phyloP scores from a whole-genome alignment of 2,113 vertebrate genomes.

The Lasiurus cinereus region DNA sequence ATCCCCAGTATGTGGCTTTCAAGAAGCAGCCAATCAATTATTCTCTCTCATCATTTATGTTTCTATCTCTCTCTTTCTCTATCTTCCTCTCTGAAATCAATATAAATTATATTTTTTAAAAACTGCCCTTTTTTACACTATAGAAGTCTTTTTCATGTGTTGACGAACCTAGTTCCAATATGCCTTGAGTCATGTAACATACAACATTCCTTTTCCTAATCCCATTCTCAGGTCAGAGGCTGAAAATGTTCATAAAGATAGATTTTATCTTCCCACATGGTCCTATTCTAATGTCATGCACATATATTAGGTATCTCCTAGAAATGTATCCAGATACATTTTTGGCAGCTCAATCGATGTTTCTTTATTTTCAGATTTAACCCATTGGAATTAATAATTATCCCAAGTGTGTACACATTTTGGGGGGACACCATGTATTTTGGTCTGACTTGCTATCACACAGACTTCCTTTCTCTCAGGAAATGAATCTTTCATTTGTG shows the following conservation, averaged over 20 bases:
- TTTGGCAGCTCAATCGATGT: too few relatives aligned
- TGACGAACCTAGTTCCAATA: not conserved
- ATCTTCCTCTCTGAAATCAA: too few relatives aligned
- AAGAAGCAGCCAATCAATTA: too few relatives aligned
- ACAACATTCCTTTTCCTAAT: not conserved
- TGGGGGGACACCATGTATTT: not conserved
- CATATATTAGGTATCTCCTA: too few relatives aligned
- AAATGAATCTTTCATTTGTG: constrained; percentile 1
- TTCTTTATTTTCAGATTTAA: too few relatives aligned
- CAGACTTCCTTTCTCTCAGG: not conserved
- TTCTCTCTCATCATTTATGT: too few relatives aligned
- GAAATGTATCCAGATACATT: too few relatives aligned
- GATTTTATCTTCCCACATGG: not conserved
- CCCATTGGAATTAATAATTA: too few relatives aligned
- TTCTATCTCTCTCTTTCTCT: too few relatives aligned
- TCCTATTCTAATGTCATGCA: not conserved
- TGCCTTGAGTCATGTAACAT: not conserved
- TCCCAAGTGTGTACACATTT: too few relatives aligned
- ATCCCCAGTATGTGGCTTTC: too few relatives aligned
- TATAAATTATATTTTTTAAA: not conserved
- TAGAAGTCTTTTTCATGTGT: not conserved
- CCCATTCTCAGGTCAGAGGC: not conserved
- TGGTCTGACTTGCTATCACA: not conserved
- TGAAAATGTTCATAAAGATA: not conserved
- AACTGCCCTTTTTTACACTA: not conserved